Conservation (phyloP, 37 sponge, comb jelly and placozoan species). For the Ephydatia muelleri region DNA sequence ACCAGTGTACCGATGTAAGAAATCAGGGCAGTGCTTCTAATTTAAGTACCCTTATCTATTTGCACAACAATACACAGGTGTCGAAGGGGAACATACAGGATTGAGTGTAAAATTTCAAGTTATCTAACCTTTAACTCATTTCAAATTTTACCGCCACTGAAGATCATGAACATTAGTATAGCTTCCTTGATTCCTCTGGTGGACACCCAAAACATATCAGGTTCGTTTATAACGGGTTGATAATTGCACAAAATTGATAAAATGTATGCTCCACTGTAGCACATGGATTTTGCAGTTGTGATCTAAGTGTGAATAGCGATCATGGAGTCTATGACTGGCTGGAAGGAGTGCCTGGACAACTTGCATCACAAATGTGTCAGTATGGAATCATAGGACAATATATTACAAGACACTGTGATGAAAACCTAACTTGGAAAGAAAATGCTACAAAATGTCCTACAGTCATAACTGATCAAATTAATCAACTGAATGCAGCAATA, state of each 20-base stretch:
- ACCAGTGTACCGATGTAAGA: too few relatives aligned
- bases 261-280: constrained; percentile 1
- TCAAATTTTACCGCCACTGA: neutral
- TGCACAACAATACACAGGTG: neutral
- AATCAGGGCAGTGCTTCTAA: too few relatives aligned
- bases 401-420: neutral
- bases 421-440: neutral
- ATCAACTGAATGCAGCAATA: neutral
- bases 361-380: neutral
- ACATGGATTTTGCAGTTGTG: constrained; percentile 37
- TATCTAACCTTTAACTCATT: neutral
- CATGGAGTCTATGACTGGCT: constrained; percentile 28
- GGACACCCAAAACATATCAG: neutral
- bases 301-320: neutral
- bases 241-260: too few relatives aligned
- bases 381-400: neutral
- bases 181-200: neutral
- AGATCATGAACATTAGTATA: neutral
- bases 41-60: neutral
- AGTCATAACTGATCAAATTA: neutral
- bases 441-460: constrained; percentile 12
- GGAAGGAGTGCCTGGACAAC: constrained; percentile 8
- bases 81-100: neutral
- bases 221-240: too few relatives aligned
- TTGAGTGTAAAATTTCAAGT: neutral